Conservation (phyloP, 2,888 invertebrate species). For the Leptinotarsa juncta region DNA sequence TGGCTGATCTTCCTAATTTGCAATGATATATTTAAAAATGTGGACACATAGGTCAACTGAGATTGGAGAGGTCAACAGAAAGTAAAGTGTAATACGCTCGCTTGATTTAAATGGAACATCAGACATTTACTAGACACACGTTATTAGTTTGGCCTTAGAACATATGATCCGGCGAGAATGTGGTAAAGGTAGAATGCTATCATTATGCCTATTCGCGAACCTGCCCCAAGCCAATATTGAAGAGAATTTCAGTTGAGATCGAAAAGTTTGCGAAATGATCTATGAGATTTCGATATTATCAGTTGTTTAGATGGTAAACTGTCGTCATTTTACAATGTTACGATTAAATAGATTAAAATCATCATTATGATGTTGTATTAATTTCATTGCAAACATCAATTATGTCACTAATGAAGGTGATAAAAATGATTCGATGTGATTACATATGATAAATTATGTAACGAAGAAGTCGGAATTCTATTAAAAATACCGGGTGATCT, state of each 20-base stretch:
- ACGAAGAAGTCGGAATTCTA: neutral
- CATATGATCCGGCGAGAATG: slow-evolving; percentile 27
- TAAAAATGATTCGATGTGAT: neutral
- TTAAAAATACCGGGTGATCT: neutral
- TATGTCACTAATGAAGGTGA: neutral
- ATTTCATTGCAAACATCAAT: neutral
- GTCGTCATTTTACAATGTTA: slow-evolving; percentile 1
- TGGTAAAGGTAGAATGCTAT: neutral
- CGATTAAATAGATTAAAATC: neutral
- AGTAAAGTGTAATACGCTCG: slow-evolving; percentile 35
- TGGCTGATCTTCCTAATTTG: slow-evolving; percentile 38
- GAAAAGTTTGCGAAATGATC: neutral
- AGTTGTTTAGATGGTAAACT: neutral
- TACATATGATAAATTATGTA: neutral
- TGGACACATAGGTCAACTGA: slow-evolving; percentile 44
- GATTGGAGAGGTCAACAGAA: slow-evolving; percentile 45
- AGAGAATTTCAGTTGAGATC: neutral
- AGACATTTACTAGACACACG: slow-evolving; percentile 47
- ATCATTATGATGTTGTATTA: neutral
- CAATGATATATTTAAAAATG: slow-evolving; percentile 41
- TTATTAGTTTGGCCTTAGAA: slow-evolving; percentile 47
- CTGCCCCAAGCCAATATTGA: neutral
- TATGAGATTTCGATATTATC: neutral
- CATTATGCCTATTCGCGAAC: neutral
- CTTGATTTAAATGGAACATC: slow-evolving; percentile 37